These are phyloP conservation scores for Pseudobourletiella spinata DNA, from an alignment of 1,140 invertebrate genomes.

Conservation along the genomic window DNA sequence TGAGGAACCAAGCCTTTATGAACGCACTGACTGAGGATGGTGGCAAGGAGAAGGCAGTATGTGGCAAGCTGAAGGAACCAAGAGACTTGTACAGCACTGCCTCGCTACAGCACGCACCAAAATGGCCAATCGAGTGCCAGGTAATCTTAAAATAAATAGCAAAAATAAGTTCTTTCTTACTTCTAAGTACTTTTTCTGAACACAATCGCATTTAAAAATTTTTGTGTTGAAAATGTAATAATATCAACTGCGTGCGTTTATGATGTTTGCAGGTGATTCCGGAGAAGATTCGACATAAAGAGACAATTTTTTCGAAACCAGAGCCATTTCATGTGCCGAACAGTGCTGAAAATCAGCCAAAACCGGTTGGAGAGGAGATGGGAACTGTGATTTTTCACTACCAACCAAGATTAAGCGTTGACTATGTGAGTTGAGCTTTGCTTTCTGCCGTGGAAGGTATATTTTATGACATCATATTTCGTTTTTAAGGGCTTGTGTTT, in stretches of 20 bases:
- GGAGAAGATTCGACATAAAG: conserved; percentile 67
- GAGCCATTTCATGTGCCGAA: conserved; percentile 70
- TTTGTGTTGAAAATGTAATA: too few species aligned
- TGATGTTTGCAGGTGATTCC: conserved; percentile 75
- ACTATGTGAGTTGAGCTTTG: conserved; percentile 86
- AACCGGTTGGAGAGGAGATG: conserved; percentile 66
- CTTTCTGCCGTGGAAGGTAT: too few species aligned
- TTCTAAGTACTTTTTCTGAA: too few species aligned
- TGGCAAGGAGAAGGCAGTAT: neutral
- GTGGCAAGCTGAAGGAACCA: conserved; percentile 51
- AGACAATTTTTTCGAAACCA: conserved; percentile 56
- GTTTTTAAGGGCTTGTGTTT: neutral
- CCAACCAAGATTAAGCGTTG: conserved; percentile 70
- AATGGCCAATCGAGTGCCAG: conserved; percentile 83
- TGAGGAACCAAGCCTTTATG: conserved; percentile 4
- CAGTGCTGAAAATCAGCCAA: conserved; percentile 69
- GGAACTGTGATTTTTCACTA: conserved; percentile 79
- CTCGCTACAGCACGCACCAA: conserved; percentile 61
- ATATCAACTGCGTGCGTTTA: too few species aligned
- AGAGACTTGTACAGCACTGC: conserved; percentile 48
- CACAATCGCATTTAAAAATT: too few species aligned
- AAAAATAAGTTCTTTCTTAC: too few species aligned
- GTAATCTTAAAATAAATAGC: conserved; percentile 43
- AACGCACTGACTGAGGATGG: neutral
- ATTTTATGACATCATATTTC: too few species aligned